Conservation (phyloP, 2,113 vertebrate genomes). For the Takifugu bimaculatus region DNA sequence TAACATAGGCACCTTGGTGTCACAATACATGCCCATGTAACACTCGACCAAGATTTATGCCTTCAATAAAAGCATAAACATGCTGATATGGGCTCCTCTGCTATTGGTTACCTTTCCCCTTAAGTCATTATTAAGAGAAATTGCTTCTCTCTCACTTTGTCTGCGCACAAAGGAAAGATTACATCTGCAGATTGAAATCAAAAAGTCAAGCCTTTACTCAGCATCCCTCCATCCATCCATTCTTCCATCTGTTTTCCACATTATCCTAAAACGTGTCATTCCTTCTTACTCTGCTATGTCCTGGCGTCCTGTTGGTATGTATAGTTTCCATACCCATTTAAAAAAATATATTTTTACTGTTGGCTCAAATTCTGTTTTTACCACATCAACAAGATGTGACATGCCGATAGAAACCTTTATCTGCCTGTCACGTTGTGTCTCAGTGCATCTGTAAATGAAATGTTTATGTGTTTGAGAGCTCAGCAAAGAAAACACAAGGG, state of each 20-base stretch:
- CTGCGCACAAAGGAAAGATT: not conserved
- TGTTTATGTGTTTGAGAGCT: conserved; percentile 14
- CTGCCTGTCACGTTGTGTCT: conserved; percentile 6
- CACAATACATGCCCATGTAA: not conserved
- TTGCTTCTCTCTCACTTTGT: no score
- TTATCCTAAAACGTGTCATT: no score
- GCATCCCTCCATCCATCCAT: no score
- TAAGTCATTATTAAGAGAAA: no score
- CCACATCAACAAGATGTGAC: not conserved
- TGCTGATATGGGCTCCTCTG: no score
- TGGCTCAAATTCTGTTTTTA: conserved; percentile 13
- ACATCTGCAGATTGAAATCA: conserved; percentile 16
- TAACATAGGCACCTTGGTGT: not conserved
- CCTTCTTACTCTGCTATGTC: no score
- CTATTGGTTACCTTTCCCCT: no score
- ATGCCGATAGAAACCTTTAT: conserved; percentile 10
- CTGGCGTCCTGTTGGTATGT: not conserved
- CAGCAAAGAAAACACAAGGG: conserved; percentile 1
- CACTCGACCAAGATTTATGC: not conserved
- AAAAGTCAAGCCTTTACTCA: no score
- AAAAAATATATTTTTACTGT: conserved; percentile 3
- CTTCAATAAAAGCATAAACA: not conserved
- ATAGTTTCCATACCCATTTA: conserved; percentile 1
- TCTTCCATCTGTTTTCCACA: no score
- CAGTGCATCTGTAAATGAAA: not conserved